Evolutionary conservation across 2,113 vertebrate genomes (phyloP).

Genomic region (Neotragus pygmaeus): DNA sequence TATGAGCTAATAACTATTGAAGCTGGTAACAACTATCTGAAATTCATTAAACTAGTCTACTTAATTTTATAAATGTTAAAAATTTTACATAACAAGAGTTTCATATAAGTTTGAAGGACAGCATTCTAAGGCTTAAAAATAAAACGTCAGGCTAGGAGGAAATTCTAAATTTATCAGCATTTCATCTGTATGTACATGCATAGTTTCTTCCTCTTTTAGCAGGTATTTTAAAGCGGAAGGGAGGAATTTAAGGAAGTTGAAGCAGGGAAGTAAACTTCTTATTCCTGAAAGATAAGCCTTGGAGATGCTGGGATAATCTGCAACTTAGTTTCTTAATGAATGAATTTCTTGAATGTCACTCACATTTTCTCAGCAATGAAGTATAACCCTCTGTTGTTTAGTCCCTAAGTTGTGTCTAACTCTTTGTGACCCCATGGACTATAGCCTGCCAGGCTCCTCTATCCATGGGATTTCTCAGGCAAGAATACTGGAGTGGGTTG

Average conservation of each 20-base stretch:
- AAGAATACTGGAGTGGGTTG: background rate
- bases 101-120: background rate
- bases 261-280: background rate
- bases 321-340: background rate
- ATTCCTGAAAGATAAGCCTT: background rate
- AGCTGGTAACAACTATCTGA: background rate
- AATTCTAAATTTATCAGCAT: background rate
- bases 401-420: background rate
- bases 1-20: background rate
- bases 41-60: background rate
- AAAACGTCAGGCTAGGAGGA: background rate
- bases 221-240: background rate
- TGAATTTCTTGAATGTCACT: background rate
- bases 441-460: background rate
- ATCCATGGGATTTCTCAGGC: background rate
- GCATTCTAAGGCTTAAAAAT: background rate
- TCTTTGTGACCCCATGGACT: background rate
- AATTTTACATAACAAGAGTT: background rate
- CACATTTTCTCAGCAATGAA: background rate
- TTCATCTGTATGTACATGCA: background rate
- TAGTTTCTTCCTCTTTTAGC: background rate
- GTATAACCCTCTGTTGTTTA: background rate
- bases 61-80: background rate
- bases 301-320: background rate
- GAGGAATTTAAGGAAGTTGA: background rate